phyloP scores from a whole-genome alignment of 2,797 vertebrate species.

The Sphaeramia orbicularis region DNA sequence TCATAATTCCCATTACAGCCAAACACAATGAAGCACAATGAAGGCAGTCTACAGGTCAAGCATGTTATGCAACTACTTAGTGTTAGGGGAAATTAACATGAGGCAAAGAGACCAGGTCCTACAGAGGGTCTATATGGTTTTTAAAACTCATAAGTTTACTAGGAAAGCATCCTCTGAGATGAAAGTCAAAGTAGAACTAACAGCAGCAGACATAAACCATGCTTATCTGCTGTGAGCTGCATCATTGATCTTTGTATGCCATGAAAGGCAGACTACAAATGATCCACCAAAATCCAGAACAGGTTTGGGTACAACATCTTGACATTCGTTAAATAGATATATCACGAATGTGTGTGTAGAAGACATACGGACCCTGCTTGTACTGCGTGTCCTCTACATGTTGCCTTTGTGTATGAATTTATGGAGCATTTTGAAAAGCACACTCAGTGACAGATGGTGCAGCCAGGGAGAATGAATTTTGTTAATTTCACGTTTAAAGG shows the following conservation, averaged over 20 bases:
- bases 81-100: neutral
- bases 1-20: slow-evolving; percentile 59
- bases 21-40: slow-evolving; percentile 49
- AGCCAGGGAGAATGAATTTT: neutral
- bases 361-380: neutral
- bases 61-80: slow-evolving; percentile 26
- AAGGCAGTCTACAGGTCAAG: slow-evolving; percentile 55
- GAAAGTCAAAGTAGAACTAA: slow-evolving; percentile 9
- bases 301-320: slow-evolving; percentile 27
- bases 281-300: slow-evolving; percentile 31
- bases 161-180: neutral
- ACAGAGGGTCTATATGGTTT: neutral
- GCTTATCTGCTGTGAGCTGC: slow-evolving; percentile 12
- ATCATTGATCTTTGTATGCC: slow-evolving; percentile 8
- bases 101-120: neutral
- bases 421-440: neutral
- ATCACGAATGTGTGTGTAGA: neutral
- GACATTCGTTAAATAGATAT: slow-evolving; percentile 34
- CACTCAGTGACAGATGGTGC: neutral
- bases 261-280: slow-evolving; percentile 43
- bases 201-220: slow-evolving; percentile 1
- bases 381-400: neutral
- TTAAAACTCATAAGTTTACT: slow-evolving; percentile 19
- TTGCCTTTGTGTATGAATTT: neutral
- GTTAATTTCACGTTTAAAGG: neutral